Conservation (phyloP, 2,888 invertebrate genomes). For the Platynereis dumerilii region DNA sequence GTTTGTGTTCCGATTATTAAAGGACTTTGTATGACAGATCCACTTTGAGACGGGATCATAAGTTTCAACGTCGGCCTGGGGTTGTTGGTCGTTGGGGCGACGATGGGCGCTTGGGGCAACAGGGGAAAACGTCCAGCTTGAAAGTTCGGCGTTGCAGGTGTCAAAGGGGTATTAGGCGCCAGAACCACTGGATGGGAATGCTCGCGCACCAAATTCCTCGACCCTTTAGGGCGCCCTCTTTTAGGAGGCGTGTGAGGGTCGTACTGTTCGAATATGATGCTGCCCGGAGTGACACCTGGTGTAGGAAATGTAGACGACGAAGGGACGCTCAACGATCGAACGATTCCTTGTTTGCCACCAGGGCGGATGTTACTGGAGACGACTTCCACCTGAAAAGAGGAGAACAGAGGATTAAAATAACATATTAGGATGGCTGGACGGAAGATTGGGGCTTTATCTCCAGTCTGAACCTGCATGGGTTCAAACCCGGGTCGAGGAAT, state of each 20-base stretch:
- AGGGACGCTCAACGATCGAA: background rate
- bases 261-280: slow-evolving; percentile 29
- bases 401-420: no score
- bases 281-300: background rate
- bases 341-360: no score
- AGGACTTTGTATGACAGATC: slow-evolving; percentile 2
- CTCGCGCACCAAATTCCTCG: slow-evolving; percentile 41
- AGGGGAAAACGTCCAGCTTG: background rate
- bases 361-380: no score
- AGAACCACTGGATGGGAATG: background rate
- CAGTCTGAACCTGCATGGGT: no score
- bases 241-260: slow-evolving; percentile 64
- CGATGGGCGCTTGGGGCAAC: background rate
- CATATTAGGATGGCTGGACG: no score
- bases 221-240: slow-evolving; percentile 53
- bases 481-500: no score
- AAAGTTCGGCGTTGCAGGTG: background rate
- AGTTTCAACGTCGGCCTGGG: slow-evolving; percentile 7
- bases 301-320: background rate
- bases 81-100: background rate
- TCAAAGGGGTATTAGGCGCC: background rate
- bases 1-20: slow-evolving; percentile 4
- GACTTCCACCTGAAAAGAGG: no score
- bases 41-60: slow-evolving; percentile 8
- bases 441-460: no score